A percentile compares a stretch with the other conserved stretches of the same genome.
Conservation (phyloP, 2,797 vertebrate species). For the Melanotaenia pygmaea region DNA sequence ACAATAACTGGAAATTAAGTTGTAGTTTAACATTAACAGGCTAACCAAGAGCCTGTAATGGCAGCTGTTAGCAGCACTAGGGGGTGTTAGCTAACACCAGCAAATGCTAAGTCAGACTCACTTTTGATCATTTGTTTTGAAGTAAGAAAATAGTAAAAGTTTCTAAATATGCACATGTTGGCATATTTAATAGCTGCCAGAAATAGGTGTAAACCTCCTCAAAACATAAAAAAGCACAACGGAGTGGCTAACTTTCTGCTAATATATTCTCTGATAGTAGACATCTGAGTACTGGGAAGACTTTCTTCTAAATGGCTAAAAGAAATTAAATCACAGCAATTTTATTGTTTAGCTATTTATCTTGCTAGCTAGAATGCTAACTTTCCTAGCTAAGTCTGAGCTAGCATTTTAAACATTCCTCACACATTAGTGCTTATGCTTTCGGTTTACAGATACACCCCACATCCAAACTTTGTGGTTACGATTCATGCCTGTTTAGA, state of each 20-base stretch:
- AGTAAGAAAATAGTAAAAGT: background rate
- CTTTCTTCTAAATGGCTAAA: too few relatives aligned
- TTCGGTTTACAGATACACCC: background rate
- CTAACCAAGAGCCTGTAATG: background rate
- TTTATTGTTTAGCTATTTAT: background rate
- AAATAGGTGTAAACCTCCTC: background rate
- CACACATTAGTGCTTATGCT: background rate
- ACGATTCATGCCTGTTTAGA: background rate
- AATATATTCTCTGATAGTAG: background rate
- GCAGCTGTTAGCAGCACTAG: too few relatives aligned
- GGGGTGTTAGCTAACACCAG: background rate
- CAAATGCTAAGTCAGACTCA: background rate
- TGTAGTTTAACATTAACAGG: background rate
- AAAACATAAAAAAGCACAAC: background rate
- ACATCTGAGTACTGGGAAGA: too few relatives aligned
- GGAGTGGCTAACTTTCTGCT: background rate
- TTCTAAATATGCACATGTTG: background rate
- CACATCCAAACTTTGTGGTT: background rate
- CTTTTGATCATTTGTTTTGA: too few relatives aligned
- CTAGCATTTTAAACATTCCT: background rate
- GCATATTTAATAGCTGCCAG: too few relatives aligned
- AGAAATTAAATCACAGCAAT: background rate
- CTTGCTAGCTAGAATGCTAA: background rate
- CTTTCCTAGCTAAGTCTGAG: background rate
- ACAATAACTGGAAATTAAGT: background rate